Evolutionary conservation across 2,113 vertebrate species (phyloP).

Genomic region (Motacilla alba): DNA sequence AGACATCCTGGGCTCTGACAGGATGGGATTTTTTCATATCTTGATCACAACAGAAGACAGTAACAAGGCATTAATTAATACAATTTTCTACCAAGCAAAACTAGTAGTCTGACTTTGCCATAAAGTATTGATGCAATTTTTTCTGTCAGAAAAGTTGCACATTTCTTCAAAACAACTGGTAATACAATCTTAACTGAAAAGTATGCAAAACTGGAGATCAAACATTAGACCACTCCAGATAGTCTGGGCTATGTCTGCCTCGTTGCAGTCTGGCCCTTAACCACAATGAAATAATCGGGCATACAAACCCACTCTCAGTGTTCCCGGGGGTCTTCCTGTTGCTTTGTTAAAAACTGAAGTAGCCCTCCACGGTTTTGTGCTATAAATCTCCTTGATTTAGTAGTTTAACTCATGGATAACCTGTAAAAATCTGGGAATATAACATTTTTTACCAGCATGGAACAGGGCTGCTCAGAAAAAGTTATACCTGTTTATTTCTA

Average conservation of each 20-base stretch:
- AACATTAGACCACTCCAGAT: neutral
- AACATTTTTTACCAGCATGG: neutral
- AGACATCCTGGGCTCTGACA: no score
- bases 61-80: neutral
- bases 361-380: neutral
- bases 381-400: neutral
- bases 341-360: neutral
- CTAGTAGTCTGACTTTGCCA: neutral
- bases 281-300: neutral
- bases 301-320: neutral
- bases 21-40: neutral
- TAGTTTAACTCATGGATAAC: neutral
- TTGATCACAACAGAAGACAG: neutral
- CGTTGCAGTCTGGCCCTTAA: neutral
- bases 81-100: neutral
- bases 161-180: neutral
- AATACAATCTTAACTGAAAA: neutral
- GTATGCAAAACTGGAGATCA: neutral
- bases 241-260: neutral
- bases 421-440: neutral
- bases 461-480: neutral
- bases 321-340: neutral
- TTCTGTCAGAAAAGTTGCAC: neutral
- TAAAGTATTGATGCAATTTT: neutral
- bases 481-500: neutral